These are phyloP conservation scores for Heliconius eleuchia DNA, from an alignment of 1,140 invertebrate species.

Conservation along the genomic window DNA sequence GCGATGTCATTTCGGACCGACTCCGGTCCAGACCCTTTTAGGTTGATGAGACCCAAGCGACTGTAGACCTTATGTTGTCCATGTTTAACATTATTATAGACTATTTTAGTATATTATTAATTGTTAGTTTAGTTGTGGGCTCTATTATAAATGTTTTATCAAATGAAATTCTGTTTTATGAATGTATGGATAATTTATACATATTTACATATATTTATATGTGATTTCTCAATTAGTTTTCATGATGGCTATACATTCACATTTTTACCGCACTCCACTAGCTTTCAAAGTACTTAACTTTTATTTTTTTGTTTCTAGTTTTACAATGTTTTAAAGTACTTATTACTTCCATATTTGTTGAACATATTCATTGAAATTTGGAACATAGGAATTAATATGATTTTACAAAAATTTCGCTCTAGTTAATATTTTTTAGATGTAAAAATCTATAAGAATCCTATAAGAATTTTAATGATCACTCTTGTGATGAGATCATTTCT, in stretches of 20 bases:
- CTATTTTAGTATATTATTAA: constrained; percentile 18
- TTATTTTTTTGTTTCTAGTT: neutral
- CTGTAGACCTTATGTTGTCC: constrained; percentile 43
- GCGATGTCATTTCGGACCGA: constrained; percentile 47
- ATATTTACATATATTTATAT: too few relatives aligned
- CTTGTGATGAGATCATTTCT: neutral
- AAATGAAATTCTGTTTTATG: constrained; percentile 9
- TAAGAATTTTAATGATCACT: too few relatives aligned
- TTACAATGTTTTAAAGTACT: neutral
- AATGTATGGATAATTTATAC: constrained; percentile 1
- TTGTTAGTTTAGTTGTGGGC: constrained; percentile 6
- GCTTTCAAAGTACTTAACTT: too few relatives aligned
- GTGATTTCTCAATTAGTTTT: too few relatives aligned
- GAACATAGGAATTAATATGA: too few relatives aligned
- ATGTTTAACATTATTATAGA: constrained; percentile 38
- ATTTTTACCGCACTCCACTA: neutral
- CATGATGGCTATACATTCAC: neutral
- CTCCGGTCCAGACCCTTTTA: constrained; percentile 53
- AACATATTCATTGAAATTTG: too few relatives aligned
- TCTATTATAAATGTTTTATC: constrained; percentile 14
- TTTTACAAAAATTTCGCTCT: too few relatives aligned
- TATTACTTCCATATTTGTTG: too few relatives aligned
- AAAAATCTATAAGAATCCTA: too few relatives aligned
- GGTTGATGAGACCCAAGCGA: constrained; percentile 57
- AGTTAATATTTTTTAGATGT: too few relatives aligned